Percentiles rank a stretch among this genome's conserved stretches.
Evolutionary conservation across 2,888 invertebrate species (phyloP).

Genomic region (Kuschelorhynchus macadamiae): DNA sequence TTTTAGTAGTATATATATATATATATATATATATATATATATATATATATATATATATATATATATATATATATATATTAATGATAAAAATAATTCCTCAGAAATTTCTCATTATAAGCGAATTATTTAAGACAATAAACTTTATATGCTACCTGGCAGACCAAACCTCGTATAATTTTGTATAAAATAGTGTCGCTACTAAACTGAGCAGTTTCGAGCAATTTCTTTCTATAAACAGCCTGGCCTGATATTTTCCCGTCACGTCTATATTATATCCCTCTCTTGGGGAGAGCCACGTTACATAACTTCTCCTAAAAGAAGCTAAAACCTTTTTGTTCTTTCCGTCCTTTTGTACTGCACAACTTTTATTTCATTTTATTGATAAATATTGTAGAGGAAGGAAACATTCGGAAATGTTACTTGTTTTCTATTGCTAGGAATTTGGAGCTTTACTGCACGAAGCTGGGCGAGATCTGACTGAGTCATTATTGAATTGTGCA

Average conservation of each 20-base stretch:
- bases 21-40: no score
- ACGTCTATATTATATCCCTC: conserved; percentile 70
- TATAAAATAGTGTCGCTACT: no score
- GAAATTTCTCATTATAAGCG: no score
- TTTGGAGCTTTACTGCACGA: conserved; percentile 31
- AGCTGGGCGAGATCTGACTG: conserved; percentile 17
- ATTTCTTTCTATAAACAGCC: conserved; percentile 67
- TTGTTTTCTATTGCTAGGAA: conserved; percentile 31
- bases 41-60: no score
- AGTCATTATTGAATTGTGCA: conserved; percentile 21
- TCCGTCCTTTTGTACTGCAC: conserved; percentile 53
- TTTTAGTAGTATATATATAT: no score
- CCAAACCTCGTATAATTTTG: no score
- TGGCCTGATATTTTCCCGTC: conserved; percentile 67
- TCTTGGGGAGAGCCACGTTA: conserved; percentile 67
- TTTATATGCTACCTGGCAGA: no score
- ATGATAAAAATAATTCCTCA: no score
- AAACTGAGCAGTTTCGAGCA: conserved; percentile 40
- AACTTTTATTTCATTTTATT: conserved; percentile 62
- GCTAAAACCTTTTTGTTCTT: conserved; percentile 63
- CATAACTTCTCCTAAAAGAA: conserved; percentile 70
- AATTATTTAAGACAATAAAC: no score
- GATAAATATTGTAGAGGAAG: conserved; percentile 49
- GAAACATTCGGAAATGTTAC: conserved; percentile 23
- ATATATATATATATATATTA: no score